Evolutionary conservation across 2,888 invertebrate genomes (phyloP).

Genomic region (Nyleta sp.): DNA sequence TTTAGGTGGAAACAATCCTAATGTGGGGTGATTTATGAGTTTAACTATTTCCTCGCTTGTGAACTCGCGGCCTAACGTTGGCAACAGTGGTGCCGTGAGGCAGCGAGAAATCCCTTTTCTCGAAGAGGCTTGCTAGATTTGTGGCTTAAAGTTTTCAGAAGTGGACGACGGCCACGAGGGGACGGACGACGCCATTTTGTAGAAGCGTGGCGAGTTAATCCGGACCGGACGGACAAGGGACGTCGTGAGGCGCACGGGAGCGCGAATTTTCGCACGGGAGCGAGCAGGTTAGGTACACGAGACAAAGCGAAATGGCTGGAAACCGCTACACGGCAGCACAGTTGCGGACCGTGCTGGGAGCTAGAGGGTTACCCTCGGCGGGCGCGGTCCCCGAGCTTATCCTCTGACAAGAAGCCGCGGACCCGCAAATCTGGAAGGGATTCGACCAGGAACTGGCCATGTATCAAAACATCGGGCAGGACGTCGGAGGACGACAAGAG

Average conservation of each 20-base stretch:
- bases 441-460: not conserved
- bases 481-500: not conserved
- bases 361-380: not conserved
- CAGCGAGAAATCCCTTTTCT: no score
- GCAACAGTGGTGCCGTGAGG: no score
- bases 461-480: not conserved
- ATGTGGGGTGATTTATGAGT: no score
- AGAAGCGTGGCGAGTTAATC: no score
- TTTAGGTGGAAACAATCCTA: no score
- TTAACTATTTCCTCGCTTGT: no score
- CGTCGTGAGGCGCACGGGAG: not conserved
- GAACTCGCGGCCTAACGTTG: no score
- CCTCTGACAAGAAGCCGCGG: not conserved
- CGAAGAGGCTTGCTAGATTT: no score
- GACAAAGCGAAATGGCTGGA: not conserved
- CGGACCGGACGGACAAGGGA: no score
- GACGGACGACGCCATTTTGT: no score
- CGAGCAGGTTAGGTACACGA: not conserved
- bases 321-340: not conserved
- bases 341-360: not conserved
- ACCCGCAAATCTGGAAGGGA: not conserved
- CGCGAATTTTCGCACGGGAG: not conserved
- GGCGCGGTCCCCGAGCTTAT: not conserved
- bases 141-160: not conserved
- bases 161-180: not conserved